Evolutionary conservation across 1,140 invertebrate genomes (phyloP).

Genomic region (Drosophila melanogaster): DNA sequence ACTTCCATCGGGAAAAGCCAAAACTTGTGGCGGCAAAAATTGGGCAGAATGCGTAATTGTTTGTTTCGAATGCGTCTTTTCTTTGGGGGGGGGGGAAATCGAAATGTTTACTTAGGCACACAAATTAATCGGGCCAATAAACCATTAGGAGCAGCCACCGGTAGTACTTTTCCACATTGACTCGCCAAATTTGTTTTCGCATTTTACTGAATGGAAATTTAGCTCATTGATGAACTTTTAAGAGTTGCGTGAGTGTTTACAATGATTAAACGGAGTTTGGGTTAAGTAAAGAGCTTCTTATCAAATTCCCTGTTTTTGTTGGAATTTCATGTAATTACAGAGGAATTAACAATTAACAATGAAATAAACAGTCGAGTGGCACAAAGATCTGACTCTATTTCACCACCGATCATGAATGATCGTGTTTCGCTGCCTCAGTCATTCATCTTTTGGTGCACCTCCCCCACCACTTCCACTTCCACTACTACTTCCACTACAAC

Average conservation of each 20-base stretch:
- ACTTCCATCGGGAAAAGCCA: background rate
- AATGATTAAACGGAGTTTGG: no score
- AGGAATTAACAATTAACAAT: no score
- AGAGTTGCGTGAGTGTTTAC: no score
- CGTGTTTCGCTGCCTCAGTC: slow-evolving; percentile 23
- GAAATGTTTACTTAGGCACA: slow-evolving; percentile 19
- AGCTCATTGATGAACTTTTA: slow-evolving; percentile 1
- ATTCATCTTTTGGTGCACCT: slow-evolving; percentile 12
- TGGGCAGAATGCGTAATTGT: slow-evolving; percentile 21
- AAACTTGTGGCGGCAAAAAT: slow-evolving; percentile 3
- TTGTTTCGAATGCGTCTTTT: slow-evolving; percentile 22
- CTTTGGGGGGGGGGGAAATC: slow-evolving; percentile 5
- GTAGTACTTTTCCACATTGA: slow-evolving; percentile 38
- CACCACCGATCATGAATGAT: slow-evolving; percentile 41
- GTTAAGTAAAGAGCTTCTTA: no score
- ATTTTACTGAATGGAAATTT: background rate
- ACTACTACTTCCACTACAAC: background rate
- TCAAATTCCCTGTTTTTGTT: no score
- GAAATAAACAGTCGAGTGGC: background rate
- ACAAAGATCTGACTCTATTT: slow-evolving; percentile 20
- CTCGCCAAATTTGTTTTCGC: background rate
- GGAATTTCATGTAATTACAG: no score
- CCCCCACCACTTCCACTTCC: background rate
- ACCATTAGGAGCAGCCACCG: slow-evolving; percentile 16
- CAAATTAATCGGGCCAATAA: slow-evolving; percentile 35